A percentile compares a stretch with the other conserved stretches of the same genome.
phyloP scores from a whole-genome alignment of 2,113 vertebrate genomes.

The Gopherus flavomarginatus region DNA sequence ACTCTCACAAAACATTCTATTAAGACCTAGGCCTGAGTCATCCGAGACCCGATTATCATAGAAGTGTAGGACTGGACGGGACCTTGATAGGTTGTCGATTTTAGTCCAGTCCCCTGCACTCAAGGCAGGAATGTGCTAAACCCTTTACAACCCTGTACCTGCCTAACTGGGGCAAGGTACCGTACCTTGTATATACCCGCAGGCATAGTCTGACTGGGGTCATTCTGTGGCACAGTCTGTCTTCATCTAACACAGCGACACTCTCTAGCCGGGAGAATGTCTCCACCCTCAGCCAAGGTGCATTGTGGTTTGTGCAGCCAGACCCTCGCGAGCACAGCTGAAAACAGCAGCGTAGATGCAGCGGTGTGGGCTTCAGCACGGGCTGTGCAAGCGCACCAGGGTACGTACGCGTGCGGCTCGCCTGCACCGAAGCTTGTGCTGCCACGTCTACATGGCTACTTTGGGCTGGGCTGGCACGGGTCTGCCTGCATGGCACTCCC shows the following conservation, averaged over 20 bases:
- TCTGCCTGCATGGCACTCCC: not conserved
- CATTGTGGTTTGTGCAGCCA: too few relatives aligned
- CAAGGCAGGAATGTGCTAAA: not conserved
- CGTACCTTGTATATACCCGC: too few relatives aligned
- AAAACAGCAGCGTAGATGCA: not conserved
- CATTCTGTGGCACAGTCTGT: not conserved
- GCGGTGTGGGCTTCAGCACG: too few relatives aligned
- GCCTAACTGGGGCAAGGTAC: too few relatives aligned
- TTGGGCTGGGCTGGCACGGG: not conserved
- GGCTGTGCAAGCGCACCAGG: not conserved
- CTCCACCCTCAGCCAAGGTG: not conserved
- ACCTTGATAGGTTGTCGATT: not conserved
- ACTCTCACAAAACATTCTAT: not conserved
- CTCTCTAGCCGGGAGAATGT: not conserved
- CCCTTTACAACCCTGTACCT: not conserved
- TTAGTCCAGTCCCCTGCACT: too few relatives aligned
- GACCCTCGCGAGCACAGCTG: not conserved
- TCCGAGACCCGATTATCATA: not conserved
- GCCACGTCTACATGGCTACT: not conserved
- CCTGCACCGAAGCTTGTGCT: not conserved
- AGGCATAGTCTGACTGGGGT: not conserved
- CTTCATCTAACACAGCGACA: too few relatives aligned
- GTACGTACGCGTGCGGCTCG: fast-evolving
- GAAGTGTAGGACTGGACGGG: not conserved
- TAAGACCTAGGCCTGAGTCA: not conserved